phyloP scores from a whole-genome alignment of 2,888 invertebrate species.

The Helleia helle region DNA sequence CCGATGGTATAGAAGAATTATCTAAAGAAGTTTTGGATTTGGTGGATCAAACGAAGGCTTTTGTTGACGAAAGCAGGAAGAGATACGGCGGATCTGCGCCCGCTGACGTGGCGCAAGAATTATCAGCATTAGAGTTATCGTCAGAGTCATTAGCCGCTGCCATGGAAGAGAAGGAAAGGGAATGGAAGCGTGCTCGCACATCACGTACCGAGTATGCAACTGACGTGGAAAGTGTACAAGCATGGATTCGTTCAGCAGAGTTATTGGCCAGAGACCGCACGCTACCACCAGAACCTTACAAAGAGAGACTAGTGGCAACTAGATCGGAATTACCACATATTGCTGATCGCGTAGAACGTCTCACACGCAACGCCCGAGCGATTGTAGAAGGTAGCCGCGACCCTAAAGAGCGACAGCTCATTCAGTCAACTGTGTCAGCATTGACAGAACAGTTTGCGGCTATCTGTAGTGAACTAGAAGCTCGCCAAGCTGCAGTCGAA shows the following conservation, averaged over 20 bases:
- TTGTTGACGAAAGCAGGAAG: slow-evolving; percentile 75
- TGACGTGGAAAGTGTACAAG: slow-evolving; percentile 86
- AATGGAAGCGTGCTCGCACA: slow-evolving; percentile 89
- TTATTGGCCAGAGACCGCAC: slow-evolving; percentile 87
- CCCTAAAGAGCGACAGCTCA: slow-evolving; percentile 82
- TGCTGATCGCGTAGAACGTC: slow-evolving; percentile 83
- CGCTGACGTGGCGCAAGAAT: slow-evolving; percentile 85
- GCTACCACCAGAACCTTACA: slow-evolving; percentile 82
- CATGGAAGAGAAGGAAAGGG: slow-evolving; percentile 91
- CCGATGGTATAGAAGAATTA: slow-evolving; percentile 73
- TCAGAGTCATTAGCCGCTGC: slow-evolving; percentile 84
- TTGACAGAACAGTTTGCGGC: slow-evolving; percentile 86
- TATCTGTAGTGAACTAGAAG: slow-evolving; percentile 85
- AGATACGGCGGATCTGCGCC: slow-evolving; percentile 79
- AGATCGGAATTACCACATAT: slow-evolving; percentile 82
- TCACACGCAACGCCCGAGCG: slow-evolving; percentile 83
- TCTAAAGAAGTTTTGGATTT: slow-evolving; percentile 72
- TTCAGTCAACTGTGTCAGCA: slow-evolving; percentile 83
- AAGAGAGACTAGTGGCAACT: slow-evolving; percentile 84
- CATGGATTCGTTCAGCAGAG: slow-evolving; percentile 89
- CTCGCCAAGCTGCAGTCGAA: slow-evolving; percentile 86
- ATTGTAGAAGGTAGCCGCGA: slow-evolving; percentile 87
- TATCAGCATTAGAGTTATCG: slow-evolving; percentile 86
- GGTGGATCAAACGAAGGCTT: slow-evolving; percentile 71
- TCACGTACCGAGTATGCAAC: slow-evolving; percentile 85